These are phyloP conservation scores for Brienomyrus brachyistius DNA, from an alignment of 2,113 vertebrate species.

Conservation along the genomic window DNA sequence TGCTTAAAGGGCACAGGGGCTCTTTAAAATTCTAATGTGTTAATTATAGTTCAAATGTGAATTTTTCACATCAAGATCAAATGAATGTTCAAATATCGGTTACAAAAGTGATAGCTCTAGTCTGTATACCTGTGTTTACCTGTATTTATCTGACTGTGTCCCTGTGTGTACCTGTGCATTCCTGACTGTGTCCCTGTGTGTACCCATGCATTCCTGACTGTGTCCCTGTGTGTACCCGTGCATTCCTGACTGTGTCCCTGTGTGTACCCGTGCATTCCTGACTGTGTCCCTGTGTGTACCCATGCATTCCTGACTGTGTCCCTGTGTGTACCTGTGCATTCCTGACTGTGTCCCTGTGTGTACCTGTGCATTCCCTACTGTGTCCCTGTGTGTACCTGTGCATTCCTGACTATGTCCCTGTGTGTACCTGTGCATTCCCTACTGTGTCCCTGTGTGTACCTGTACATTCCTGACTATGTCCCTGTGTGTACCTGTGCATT, in stretches of 20 bases:
- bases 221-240: neutral
- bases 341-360: neutral
- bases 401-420: neutral
- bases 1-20: no score
- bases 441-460: neutral
- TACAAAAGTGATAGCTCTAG: no score
- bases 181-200: neutral
- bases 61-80: no score
- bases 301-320: neutral
- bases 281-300: neutral
- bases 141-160: conserved; percentile 12
- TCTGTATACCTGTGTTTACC: no score
- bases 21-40: no score
- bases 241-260: neutral
- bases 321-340: neutral
- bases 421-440: neutral
- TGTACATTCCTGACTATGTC: neutral
- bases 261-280: neutral
- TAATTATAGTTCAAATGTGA: no score
- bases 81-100: no score
- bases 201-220: neutral
- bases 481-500: neutral
- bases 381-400: neutral
- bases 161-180: neutral
- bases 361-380: neutral